Conservation (phyloP, 2,888 invertebrate genomes). For the Odontomyia ornata region DNA sequence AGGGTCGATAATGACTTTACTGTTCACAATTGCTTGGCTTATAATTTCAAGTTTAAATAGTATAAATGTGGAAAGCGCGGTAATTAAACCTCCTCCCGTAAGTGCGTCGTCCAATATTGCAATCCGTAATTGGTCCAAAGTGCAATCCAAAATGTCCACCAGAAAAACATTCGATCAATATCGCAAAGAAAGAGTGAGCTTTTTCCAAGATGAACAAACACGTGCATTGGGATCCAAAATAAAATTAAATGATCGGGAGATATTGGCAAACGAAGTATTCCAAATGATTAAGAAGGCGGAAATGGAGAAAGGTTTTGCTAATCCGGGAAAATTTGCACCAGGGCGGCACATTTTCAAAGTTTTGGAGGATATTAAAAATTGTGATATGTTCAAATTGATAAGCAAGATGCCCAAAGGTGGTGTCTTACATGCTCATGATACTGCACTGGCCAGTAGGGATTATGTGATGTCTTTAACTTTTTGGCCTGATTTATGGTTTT, state of each 20-base stretch:
- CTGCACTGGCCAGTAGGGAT: conserved; percentile 70
- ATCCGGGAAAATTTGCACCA: conserved; percentile 70
- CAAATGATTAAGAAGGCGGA: conserved; percentile 70
- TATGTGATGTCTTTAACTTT: conserved; percentile 73
- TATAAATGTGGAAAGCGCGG: neutral
- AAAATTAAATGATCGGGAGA: conserved; percentile 66
- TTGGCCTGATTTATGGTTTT: conserved; percentile 69
- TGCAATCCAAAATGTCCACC: conserved; percentile 51
- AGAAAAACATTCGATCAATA: conserved; percentile 57
- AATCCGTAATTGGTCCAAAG: neutral
- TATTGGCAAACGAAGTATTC: conserved; percentile 68
- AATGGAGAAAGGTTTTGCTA: conserved; percentile 66
- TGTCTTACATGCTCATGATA: conserved; percentile 75
- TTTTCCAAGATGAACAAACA: conserved; percentile 66
- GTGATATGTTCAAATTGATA: conserved; percentile 74
- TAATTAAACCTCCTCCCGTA: neutral
- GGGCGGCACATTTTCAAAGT: conserved; percentile 73
- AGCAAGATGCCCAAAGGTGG: conserved; percentile 79
- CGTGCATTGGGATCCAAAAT: conserved; percentile 67
- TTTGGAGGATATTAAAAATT: conserved; percentile 68
- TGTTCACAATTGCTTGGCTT: neutral
- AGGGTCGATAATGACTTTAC: neutral
- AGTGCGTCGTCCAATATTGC: neutral
- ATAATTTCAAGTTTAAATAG: neutral
- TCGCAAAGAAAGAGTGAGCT: conserved; percentile 60